Percentiles rank a stretch among this genome's conserved stretches.
These are phyloP conservation scores for Gisinianus flammeolus DNA, from an alignment of 2,888 invertebrate species.

Conservation along the genomic window DNA sequence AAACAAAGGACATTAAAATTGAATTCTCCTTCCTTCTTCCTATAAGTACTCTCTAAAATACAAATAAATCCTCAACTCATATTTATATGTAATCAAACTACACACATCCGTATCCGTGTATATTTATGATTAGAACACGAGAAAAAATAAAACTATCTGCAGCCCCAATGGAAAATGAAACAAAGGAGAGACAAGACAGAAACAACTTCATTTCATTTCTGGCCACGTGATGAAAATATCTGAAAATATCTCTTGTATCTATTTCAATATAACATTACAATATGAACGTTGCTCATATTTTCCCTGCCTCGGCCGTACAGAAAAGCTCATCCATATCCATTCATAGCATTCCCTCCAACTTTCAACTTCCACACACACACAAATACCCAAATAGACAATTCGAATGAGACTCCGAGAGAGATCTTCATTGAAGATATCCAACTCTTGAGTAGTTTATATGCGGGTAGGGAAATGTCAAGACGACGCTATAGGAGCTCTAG, in stretches of 20 bases:
- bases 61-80: background rate
- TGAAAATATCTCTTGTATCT: conserved; percentile 18
- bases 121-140: too few species aligned
- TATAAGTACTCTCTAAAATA: background rate
- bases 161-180: too few species aligned
- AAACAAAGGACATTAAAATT: too few species aligned
- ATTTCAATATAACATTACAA: conserved; percentile 21
- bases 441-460: conserved; percentile 34
- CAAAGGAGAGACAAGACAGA: too few species aligned
- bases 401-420: background rate
- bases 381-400: background rate
- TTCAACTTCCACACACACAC: background rate
- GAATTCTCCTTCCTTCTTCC: background rate
- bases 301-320: conserved; percentile 8
- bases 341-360: background rate
- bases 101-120: too few species aligned
- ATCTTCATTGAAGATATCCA: background rate
- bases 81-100: background rate
- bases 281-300: conserved; percentile 22
- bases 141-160: too few species aligned
- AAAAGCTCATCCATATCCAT: conserved; percentile 11
- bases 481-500: conserved; percentile 17
- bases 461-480: conserved; percentile 38
- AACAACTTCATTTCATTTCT: conserved; percentile 29
- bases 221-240: conserved; percentile 25